Conservation (phyloP, 2,888 invertebrate species). For the Lasioglossum calceatum region DNA sequence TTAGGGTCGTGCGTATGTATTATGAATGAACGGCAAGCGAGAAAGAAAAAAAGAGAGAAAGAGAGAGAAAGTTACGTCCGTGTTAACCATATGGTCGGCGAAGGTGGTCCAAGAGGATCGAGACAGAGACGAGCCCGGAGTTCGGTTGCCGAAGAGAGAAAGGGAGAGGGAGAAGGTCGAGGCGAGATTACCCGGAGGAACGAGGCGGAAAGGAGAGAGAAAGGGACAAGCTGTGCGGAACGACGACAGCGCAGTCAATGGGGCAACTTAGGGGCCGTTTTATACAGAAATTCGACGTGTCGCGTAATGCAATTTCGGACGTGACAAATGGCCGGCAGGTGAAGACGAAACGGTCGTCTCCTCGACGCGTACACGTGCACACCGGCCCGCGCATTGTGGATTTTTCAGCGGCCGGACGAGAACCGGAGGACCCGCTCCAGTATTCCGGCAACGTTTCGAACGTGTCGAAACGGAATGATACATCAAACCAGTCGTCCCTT, state of each 20-base stretch:
- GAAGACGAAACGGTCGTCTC: slow-evolving; percentile 27
- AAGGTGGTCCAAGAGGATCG: not conserved
- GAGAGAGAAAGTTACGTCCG: not conserved
- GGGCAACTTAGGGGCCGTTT: slow-evolving; percentile 66
- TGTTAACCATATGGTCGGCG: slow-evolving; percentile 4
- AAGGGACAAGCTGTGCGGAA: slow-evolving; percentile 53
- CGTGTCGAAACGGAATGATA: slow-evolving; percentile 38
- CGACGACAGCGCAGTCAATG: slow-evolving; percentile 64
- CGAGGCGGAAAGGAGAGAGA: slow-evolving; percentile 38
- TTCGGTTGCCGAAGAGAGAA: not conserved
- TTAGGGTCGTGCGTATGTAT: slow-evolving; percentile 63
- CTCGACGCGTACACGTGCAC: slow-evolving; percentile 35
- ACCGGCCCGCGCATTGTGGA: slow-evolving; percentile 40
- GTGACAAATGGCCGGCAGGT: slow-evolving; percentile 73
- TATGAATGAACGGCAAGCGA: slow-evolving; percentile 63
- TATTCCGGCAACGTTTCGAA: slow-evolving; percentile 6
- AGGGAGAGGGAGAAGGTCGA: not conserved
- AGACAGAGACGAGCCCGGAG: not conserved
- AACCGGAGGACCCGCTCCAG: not conserved
- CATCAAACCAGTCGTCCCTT: slow-evolving; percentile 22
- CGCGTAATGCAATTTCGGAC: slow-evolving; percentile 71
- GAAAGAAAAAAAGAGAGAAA: not conserved
- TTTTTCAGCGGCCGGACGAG: slow-evolving; percentile 26
- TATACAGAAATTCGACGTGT: slow-evolving; percentile 70
- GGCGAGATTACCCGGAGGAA: slow-evolving; percentile 28